These are phyloP conservation scores for Poeciliopsis gracilis DNA, from an alignment of 2,797 vertebrate species.

Conservation along the genomic window DNA sequence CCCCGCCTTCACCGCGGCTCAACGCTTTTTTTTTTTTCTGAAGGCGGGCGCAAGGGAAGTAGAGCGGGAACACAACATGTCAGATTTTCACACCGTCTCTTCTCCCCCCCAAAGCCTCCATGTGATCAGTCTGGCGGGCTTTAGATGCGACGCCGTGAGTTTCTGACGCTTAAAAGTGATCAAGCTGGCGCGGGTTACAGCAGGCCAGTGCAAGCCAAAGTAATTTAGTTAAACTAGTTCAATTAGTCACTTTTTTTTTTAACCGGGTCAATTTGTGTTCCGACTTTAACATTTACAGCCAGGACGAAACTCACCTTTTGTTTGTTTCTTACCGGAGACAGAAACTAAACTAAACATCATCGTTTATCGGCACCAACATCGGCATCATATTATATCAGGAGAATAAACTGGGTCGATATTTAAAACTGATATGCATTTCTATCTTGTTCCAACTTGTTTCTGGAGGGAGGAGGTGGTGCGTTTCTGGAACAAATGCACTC, in stretches of 20 bases:
- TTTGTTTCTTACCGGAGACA: too few species aligned
- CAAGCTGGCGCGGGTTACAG: conserved; percentile 6
- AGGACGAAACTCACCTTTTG: background rate
- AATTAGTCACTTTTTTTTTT: background rate
- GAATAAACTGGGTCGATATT: too few species aligned
- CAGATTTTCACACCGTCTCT: conserved; percentile 58
- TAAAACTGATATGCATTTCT: too few species aligned
- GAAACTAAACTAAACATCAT: too few species aligned
- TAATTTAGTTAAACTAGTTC: background rate
- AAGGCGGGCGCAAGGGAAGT: conserved; percentile 57
- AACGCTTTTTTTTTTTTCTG: conserved; percentile 42
- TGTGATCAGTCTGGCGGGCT: conserved; percentile 48
- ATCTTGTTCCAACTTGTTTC: too few species aligned
- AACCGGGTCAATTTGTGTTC: background rate
- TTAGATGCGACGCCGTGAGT: conserved; percentile 39
- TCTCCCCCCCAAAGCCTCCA: background rate
- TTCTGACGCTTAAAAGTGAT: conserved; percentile 27
- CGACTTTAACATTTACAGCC: background rate
- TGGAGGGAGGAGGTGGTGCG: too few species aligned
- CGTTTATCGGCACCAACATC: too few species aligned
- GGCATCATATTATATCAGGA: too few species aligned
- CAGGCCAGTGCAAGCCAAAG: background rate
- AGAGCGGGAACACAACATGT: conserved; percentile 64
- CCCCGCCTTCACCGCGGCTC: conserved; percentile 12
- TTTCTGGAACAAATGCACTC: too few species aligned